A percentile compares a stretch with the other conserved stretches of the same genome.
Conservation (phyloP, 2,113 vertebrate genomes). For the Oreocharis arfaki region DNA sequence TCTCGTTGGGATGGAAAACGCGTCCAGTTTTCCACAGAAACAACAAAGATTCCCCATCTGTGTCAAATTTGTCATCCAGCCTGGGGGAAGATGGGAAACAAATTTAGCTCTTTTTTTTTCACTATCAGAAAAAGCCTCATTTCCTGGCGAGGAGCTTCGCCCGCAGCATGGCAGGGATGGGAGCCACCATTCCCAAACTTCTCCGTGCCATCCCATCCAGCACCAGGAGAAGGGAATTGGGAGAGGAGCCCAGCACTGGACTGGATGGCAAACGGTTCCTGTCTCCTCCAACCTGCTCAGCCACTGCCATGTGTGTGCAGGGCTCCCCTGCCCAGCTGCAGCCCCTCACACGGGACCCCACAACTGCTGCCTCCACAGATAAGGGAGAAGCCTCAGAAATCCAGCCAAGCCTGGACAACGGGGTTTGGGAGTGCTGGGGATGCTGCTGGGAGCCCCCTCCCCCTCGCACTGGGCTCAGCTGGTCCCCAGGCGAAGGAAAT, state of each 20-base stretch:
- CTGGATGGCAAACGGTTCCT: background rate
- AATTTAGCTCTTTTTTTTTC: background rate
- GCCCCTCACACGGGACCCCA: background rate
- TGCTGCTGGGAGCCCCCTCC: background rate
- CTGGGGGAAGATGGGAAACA: constrained; percentile 27
- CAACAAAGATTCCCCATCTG: constrained; percentile 36
- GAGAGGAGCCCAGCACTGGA: background rate
- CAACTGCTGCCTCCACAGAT: background rate
- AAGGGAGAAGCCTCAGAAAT: background rate
- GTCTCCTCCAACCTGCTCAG: background rate
- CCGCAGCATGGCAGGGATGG: fast-evolving
- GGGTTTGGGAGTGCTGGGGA: background rate
- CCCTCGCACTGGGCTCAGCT: background rate
- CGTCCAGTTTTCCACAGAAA: constrained; percentile 35
- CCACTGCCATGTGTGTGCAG: background rate
- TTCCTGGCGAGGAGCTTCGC: background rate
- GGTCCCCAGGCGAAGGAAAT: constrained; percentile 24
- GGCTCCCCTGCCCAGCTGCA: background rate
- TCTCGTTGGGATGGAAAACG: background rate
- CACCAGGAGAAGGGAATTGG: fast-evolving
- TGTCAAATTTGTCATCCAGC: constrained; percentile 38
- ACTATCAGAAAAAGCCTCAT: background rate
- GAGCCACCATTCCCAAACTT: background rate
- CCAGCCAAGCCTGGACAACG: background rate
- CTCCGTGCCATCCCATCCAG: background rate